Conservation (phyloP, 2,888 invertebrate genomes). For the Cotesia congregata region DNA sequence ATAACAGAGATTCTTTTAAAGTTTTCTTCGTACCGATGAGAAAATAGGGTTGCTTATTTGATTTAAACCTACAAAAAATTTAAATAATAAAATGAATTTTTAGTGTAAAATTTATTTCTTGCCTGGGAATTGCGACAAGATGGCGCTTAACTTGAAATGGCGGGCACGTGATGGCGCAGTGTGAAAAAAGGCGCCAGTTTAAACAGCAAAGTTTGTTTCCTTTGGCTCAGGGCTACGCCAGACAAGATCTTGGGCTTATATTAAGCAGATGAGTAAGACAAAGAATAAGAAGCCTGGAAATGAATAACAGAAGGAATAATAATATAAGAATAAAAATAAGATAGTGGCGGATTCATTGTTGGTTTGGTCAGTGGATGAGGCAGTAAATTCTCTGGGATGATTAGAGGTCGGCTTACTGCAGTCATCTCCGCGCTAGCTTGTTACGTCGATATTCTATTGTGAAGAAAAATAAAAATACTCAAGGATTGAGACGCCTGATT, state of each 20-base stretch:
- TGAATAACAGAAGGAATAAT: constrained; percentile 23
- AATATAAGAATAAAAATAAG: constrained; percentile 28
- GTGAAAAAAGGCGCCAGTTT: constrained; percentile 33
- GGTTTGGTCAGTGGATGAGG: constrained; percentile 44
- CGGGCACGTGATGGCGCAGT: constrained; percentile 44
- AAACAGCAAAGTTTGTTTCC: background rate
- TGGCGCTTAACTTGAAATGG: background rate
- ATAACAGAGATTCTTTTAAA: constrained; percentile 1
- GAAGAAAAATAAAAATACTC: constrained; percentile 30
- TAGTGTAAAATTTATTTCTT: background rate
- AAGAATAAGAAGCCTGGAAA: background rate
- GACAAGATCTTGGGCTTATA: no score
- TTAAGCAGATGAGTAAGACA: constrained; percentile 26
- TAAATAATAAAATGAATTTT: no score
- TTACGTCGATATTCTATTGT: constrained; percentile 60
- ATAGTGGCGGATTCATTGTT: constrained; percentile 20
- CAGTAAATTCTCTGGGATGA: constrained; percentile 62
- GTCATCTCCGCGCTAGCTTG: constrained; percentile 47
- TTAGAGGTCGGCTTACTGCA: constrained; percentile 61
- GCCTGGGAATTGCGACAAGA: background rate
- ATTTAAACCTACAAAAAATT: background rate
- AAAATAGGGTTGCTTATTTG: constrained; percentile 8
- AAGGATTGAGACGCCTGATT: background rate
- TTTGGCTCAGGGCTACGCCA: background rate
- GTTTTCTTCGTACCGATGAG: constrained; percentile 7